Percentiles rank a stretch among this genome's conserved stretches.
Conservation (phyloP, 2,113 vertebrate species). For the Epinephelus cyanopodus region DNA sequence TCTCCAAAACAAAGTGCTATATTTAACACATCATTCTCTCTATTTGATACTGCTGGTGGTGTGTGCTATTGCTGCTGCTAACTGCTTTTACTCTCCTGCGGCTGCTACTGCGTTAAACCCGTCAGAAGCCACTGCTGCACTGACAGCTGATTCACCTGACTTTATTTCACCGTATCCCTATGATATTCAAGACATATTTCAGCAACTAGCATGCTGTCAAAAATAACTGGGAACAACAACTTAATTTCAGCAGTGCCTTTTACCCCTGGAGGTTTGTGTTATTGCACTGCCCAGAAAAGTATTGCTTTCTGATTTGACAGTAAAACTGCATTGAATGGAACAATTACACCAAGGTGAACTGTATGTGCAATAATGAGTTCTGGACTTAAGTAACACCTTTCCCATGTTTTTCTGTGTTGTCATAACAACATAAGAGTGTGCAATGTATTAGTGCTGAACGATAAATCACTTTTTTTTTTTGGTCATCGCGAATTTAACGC, state of each 20-base stretch:
- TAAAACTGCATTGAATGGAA: background rate
- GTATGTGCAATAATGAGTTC: background rate
- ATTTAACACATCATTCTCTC: slow-evolving; percentile 16
- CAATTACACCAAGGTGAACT: background rate
- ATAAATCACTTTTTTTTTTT: no score
- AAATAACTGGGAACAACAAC: slow-evolving; percentile 3
- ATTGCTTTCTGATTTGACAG: background rate
- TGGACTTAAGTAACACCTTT: background rate
- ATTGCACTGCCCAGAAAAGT: background rate
- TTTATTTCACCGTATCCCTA: background rate
- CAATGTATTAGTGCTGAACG: no score
- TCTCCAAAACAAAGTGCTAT: background rate
- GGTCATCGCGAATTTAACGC: no score
- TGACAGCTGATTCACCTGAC: background rate
- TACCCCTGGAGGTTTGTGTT: background rate
- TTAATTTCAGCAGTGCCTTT: background rate
- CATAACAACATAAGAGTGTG: background rate
- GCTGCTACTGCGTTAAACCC: slow-evolving; percentile 2
- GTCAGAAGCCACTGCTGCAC: background rate
- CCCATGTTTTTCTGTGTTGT: background rate
- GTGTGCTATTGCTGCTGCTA: slow-evolving; percentile 17
- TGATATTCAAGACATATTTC: background rate
- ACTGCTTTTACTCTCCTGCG: background rate
- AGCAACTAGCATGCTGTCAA: background rate
- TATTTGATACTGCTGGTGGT: background rate